phyloP scores from a whole-genome alignment of 2,113 vertebrate species.

The Paramormyrops kingsleyae region DNA sequence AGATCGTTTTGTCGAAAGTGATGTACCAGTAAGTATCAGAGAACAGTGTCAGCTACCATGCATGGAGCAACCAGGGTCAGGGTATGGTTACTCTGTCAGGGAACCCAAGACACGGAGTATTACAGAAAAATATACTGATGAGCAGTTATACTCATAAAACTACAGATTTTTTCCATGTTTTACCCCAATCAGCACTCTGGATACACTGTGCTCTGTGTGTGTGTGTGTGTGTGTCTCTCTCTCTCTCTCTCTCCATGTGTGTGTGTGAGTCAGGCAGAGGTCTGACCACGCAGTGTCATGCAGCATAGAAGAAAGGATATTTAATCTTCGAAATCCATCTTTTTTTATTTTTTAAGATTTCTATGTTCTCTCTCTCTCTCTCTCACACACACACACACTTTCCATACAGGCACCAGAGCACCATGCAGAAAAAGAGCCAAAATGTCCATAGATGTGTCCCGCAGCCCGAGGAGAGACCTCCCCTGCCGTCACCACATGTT shows the following conservation, averaged over 20 bases:
- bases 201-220: neutral
- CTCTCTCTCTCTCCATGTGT: neutral
- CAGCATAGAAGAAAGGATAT: neutral
- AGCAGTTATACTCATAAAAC: neutral
- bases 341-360: neutral
- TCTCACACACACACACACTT: neutral
- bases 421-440: neutral
- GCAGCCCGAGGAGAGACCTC: neutral
- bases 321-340: neutral
- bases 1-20: neutral
- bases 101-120: neutral
- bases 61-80: neutral
- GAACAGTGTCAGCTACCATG: neutral
- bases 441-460: neutral
- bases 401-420: neutral
- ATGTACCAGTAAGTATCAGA: neutral
- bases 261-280: neutral
- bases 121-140: neutral
- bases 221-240: neutral
- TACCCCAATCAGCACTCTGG: neutral
- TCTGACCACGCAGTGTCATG: neutral
- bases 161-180: neutral
- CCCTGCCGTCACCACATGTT: neutral
- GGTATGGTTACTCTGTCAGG: neutral
- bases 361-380: neutral